Base-by-base conservation (phyloP, 2,797 vertebrate genomes). In the Sebastiscus albofasciatus region DNA sequence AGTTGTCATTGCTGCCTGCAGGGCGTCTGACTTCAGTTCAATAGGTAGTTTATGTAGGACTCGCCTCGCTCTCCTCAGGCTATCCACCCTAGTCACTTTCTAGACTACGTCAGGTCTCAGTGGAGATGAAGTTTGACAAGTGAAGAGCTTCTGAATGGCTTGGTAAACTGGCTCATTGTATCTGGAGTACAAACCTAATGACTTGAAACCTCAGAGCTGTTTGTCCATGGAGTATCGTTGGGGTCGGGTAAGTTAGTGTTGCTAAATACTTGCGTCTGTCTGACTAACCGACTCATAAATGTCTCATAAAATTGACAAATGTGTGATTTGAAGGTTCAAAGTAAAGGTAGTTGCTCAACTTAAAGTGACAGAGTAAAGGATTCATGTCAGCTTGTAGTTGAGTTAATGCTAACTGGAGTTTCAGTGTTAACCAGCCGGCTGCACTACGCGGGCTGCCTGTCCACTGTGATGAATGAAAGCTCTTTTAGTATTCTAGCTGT, bases 1-100 rank as follows among this genome's bases (percentile, higher is more conserved):
- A 73, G 79, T 78, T 84, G 90, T 91, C 90, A 91, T 90, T 77
- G n/a, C 82, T 88, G 85, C 88, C 87, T 87, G 76, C 67, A 56
- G 77, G 87, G 72, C 73, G 52, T 87, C 68, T 82, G 85, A 73
- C 78, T 78, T 46, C 11, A 70, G 64, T n/a, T 80, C 54, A 85
- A 11, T 68, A 78, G 65, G 66, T 77, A 73, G 86, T 88, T 88
- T 81, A 88, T 82, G 68, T 66, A 31, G 77, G 26, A 33, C 73
- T 81, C 0, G 20, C 16, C 39, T 79, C 70, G 4, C 34, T 67
- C 58, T 73, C 68, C 62, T 14, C 27, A 70, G 42, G 13, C 46
- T 36, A 4, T 64, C 22, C 24, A 1, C 5, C 20, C 52, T 1
- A 20, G 13, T 39, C 66, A 36, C 56, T 71, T 29, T 79, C 26